Base-by-base conservation (phyloP, 2,113 vertebrate species). In the Smithornis capensis region DNA sequence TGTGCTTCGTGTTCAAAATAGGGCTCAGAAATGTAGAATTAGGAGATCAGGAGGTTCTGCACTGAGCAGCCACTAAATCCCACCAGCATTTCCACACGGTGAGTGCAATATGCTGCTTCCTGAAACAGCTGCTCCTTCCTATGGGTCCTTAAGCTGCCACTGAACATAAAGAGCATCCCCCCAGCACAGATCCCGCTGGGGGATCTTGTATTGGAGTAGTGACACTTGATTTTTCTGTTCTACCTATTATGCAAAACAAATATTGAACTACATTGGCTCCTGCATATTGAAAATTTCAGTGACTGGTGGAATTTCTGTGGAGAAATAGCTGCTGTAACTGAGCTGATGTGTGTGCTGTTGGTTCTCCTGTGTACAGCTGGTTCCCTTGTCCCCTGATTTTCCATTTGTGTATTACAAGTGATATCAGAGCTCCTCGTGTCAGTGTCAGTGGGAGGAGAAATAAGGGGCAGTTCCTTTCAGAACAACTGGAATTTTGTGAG, bases 201-300 rank as follows among this genome's bases (percentile, higher is more conserved):
- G 59, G 19, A 49, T 75, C 73, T 81, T 1, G 0, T 13, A 8
- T 7, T 4, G 1, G 37, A 17, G 31, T 5, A 8, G 57, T 75
- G 87, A 45, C 83, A 14, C 44, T 53, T 21, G 56, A 31, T 68
- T 31, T 7, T 78, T 63, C 49, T 75, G 12, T 49, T 53, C 38
- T 71, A 27, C 38, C 38, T 28, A 8, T 9, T 37, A 19, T 24
- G 28, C 65, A 65, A n/a, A 92, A 37, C 29, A 31, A 40, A 35
- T 29, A 45, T 0, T n/a, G 53, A 45, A 4, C 23, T 56, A 1
- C 1, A 0, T 25, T 33, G 49, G 44, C 42, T 81, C 44, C 42
- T 40, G 45, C 27, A 2, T 14, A 1, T 19, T 45, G 50, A 37
- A 65, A 69, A n/a, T 55, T 52, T 65, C 45, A 38, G 53, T 22